phyloP scores from a whole-genome alignment of 1,140 invertebrate species.

The Sycobia sp. region DNA sequence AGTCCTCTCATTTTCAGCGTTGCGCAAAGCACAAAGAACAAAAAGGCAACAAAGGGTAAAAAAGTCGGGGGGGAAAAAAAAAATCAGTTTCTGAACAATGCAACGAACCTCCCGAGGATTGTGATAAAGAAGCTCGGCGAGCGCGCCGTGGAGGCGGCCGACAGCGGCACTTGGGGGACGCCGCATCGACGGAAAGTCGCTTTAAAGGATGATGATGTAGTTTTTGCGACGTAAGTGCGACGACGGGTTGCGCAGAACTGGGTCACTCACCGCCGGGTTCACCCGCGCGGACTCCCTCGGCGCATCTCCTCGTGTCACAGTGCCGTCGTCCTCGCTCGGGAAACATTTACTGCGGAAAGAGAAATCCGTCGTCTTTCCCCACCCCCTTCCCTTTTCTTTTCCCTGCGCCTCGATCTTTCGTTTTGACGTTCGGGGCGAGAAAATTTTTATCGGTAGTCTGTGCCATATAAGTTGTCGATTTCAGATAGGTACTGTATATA shows the following conservation, averaged over 20 bases:
- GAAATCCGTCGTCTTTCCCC: not conserved
- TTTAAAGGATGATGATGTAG: conserved; percentile 33
- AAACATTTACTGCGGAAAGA: conserved; percentile 26
- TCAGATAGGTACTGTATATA: too few species aligned
- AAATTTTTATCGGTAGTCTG: too few species aligned
- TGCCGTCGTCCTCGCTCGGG: conserved; percentile 5
- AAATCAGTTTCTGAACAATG: conserved; percentile 1
- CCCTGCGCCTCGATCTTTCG: too few species aligned
- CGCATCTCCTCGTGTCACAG: too few species aligned
- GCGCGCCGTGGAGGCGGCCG: too few species aligned
- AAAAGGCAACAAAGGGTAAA: too few species aligned
- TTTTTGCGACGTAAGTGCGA: not conserved
- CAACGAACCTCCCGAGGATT: not conserved
- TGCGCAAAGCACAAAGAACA: too few species aligned
- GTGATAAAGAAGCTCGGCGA: not conserved
- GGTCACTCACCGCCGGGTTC: conserved; percentile 27
- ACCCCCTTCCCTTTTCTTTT: not conserved
- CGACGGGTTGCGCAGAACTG: conserved; percentile 5
- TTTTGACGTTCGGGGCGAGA: too few species aligned
- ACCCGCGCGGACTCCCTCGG: not conserved
- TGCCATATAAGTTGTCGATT: too few species aligned
- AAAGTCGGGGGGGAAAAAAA: too few species aligned
- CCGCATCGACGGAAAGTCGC: conserved; percentile 21
- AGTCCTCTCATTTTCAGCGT: too few species aligned
- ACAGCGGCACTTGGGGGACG: not conserved